phyloP scores from a whole-genome alignment of 2,113 vertebrate species.

The Larimichthys crocea region DNA sequence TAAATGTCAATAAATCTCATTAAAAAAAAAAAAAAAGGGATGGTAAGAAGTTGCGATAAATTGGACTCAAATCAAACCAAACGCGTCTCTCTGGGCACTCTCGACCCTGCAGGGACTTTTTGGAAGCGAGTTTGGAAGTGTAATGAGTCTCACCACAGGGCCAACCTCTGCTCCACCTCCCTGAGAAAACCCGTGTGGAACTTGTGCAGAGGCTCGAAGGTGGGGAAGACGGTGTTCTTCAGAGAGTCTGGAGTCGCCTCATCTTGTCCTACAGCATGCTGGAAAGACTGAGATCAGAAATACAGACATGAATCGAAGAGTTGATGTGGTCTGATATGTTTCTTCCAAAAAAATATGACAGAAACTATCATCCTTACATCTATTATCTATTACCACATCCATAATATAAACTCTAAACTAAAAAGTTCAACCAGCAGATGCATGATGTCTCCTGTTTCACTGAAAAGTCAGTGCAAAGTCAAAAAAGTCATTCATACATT shows the following conservation, averaged over 20 bases:
- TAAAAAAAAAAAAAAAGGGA: conserved; percentile 6
- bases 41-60: conserved; percentile 17
- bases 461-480: too few relatives aligned
- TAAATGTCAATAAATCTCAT: conserved; percentile 50
- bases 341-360: too few relatives aligned
- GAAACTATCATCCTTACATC: too few relatives aligned
- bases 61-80: conserved; percentile 5
- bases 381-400: too few relatives aligned
- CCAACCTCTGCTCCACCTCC: conserved; percentile 96
- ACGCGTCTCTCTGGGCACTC: conserved; percentile 5
- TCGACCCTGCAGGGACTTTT: background rate
- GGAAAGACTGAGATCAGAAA: conserved; percentile 88
- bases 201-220: conserved; percentile 95
- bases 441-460: too few relatives aligned
- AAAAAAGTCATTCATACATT: too few relatives aligned
- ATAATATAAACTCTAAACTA: too few relatives aligned
- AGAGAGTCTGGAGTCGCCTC: conserved; percentile 91
- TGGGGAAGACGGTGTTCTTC: conserved; percentile 89
- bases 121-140: background rate
- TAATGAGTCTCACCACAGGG: conserved; percentile 90
- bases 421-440: too few relatives aligned
- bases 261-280: conserved; percentile 88
- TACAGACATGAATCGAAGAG: background rate
- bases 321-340: too few relatives aligned
- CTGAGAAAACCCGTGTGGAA: conserved; percentile 97